Percentiles rank a stretch among this genome's conserved stretches.
phyloP scores from a whole-genome alignment of 2,888 invertebrate species.

The Pseudoips prasinana region DNA sequence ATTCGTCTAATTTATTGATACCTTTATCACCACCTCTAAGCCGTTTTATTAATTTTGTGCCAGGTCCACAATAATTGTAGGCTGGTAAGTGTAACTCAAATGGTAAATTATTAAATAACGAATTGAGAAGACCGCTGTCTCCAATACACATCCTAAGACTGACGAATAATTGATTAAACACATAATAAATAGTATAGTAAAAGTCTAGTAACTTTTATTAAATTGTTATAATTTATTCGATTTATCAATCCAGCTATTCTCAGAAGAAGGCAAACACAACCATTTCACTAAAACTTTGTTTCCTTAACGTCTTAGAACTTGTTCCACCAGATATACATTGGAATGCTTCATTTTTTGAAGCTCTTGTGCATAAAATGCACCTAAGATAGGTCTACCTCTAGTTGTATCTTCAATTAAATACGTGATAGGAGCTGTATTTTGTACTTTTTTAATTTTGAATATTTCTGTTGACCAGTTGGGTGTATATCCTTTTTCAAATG shows the following conservation, averaged over 20 bases:
- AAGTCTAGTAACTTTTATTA: neutral
- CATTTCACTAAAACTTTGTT: conserved; percentile 14
- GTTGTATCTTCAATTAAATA: conserved; percentile 18
- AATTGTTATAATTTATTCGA: conserved; percentile 1
- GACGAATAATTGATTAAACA: neutral
- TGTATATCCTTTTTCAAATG: conserved; percentile 18
- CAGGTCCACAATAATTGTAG: conserved; percentile 32
- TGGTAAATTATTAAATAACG: conserved; percentile 8
- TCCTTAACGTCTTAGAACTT: conserved; percentile 9
- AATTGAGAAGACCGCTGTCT: conserved; percentile 8
- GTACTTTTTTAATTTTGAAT: conserved; percentile 17
- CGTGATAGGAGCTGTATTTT: conserved; percentile 16
- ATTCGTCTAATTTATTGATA: conserved; percentile 24
- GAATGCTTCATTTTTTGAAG: conserved; percentile 14
- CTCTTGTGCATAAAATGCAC: conserved; percentile 18
- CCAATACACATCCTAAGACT: conserved; percentile 4
- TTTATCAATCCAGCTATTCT: conserved; percentile 18
- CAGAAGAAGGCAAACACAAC: conserved; percentile 8
- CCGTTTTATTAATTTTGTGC: conserved; percentile 34
- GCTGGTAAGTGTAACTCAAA: conserved; percentile 33
- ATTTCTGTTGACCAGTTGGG: conserved; percentile 25
- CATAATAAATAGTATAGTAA: neutral
- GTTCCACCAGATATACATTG: conserved; percentile 13
- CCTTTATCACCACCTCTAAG: conserved; percentile 43
- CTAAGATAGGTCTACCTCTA: conserved; percentile 10